These are phyloP conservation scores for Apocrypta bakeri DNA, from an alignment of 1,140 invertebrate species.

Conservation along the genomic window DNA sequence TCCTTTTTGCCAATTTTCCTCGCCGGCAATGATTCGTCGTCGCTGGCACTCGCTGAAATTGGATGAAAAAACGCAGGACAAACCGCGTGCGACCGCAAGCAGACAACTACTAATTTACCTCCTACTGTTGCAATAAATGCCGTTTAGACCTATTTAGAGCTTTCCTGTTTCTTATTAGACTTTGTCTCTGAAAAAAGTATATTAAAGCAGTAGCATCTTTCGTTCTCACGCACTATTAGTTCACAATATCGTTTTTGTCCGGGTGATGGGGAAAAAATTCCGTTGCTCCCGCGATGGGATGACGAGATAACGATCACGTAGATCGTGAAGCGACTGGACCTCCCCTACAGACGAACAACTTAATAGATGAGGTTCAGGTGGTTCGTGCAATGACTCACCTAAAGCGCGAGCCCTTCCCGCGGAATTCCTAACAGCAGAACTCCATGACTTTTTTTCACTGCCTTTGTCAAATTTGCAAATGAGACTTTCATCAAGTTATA, in stretches of 20 bases:
- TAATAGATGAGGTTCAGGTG: neutral
- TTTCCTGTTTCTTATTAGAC: constrained; percentile 61
- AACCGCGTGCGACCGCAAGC: constrained; percentile 37
- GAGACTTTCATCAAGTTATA: too few relatives aligned
- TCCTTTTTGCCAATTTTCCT: neutral
- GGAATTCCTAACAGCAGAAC: neutral
- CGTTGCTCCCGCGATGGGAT: neutral
- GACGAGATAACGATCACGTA: neutral
- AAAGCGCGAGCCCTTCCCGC: neutral
- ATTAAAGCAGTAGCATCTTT: neutral
- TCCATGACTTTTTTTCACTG: too few relatives aligned
- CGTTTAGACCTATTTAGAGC: constrained; percentile 68
- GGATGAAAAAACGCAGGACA: constrained; percentile 40
- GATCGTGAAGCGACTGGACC: neutral
- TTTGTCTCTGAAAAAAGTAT: neutral
- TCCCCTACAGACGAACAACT: neutral
- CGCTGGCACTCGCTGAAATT: constrained; percentile 39
- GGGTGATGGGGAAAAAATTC: too few relatives aligned
- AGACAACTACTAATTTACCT: constrained; percentile 69
- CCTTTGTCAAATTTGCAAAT: too few relatives aligned
- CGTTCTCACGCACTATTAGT: neutral
- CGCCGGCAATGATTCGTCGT: neutral
- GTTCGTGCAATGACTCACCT: neutral
- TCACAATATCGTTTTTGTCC: neutral
- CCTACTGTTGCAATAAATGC: constrained; percentile 66